A percentile compares a stretch with the other conserved stretches of the same genome.
These are phyloP conservation scores for Zaprionus vittiger DNA, from an alignment of 1,140 invertebrate genomes.

Conservation along the genomic window DNA sequence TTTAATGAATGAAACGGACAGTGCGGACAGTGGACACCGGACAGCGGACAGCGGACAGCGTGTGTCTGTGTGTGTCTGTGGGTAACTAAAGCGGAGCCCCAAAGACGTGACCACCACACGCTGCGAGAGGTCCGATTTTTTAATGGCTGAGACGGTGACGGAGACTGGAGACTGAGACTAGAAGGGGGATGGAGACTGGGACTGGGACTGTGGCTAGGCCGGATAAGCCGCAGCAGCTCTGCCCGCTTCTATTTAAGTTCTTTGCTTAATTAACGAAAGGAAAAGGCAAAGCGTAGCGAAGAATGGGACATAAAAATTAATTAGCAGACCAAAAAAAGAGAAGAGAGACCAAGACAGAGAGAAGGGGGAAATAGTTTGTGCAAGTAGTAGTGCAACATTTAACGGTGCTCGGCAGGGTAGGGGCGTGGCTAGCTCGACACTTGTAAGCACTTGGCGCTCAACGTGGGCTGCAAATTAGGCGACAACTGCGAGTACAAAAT, in stretches of 20 bases:
- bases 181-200: background rate
- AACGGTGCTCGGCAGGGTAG: no score
- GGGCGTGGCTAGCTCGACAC: slow-evolving; percentile 4
- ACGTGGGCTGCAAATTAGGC: slow-evolving; percentile 10
- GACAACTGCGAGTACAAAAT: background rate
- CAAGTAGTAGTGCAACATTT: no score
- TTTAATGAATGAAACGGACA: slow-evolving; percentile 64
- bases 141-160: slow-evolving; percentile 40
- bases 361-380: background rate
- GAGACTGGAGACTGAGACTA: no score
- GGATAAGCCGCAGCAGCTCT: slow-evolving; percentile 40
- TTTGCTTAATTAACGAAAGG: slow-evolving; percentile 76
- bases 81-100: slow-evolving; percentile 23
- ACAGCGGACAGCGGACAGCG: background rate
- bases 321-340: slow-evolving; percentile 54
- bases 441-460: slow-evolving; percentile 19
- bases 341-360: background rate
- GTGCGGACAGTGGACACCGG: background rate
- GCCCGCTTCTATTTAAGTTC: slow-evolving; percentile 61
- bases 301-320: slow-evolving; percentile 77
- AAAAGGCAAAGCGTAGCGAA: slow-evolving; percentile 67
- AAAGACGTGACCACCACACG: slow-evolving; percentile 62
- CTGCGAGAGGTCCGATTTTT: slow-evolving; percentile 54
- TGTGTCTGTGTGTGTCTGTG: slow-evolving; percentile 49
- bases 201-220: slow-evolving; percentile 42